These are phyloP conservation scores for Scalopus aquaticus DNA, from an alignment of 2,113 vertebrate species.

Conservation along the genomic window DNA sequence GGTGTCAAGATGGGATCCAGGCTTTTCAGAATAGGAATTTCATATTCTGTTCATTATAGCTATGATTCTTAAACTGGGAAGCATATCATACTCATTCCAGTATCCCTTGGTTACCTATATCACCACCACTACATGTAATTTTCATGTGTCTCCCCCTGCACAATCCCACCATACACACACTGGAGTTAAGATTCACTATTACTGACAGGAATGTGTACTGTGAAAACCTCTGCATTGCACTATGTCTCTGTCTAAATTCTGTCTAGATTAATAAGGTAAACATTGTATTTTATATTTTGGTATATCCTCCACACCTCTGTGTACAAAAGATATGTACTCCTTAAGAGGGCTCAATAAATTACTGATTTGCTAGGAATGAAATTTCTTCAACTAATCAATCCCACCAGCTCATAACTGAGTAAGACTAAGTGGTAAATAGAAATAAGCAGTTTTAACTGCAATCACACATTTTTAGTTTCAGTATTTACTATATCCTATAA, in stretches of 20 bases:
- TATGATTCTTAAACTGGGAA: neutral
- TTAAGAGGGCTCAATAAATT: neutral
- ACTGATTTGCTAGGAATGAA: neutral
- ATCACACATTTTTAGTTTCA: constrained; percentile 8
- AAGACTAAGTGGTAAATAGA: neutral
- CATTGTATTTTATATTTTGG: neutral
- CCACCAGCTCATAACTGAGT: constrained; percentile 27
- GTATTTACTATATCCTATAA: neutral
- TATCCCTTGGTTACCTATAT: neutral
- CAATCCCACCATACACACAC: neutral
- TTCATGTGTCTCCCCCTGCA: neutral
- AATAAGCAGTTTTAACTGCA: constrained; percentile 1
- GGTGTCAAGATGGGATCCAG: neutral
- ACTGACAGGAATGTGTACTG: neutral
- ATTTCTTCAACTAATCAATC: neutral
- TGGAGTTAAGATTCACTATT: neutral
- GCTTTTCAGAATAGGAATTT: neutral
- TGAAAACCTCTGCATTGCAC: neutral
- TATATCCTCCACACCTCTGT: neutral
- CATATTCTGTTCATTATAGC: neutral
- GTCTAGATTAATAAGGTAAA: neutral
- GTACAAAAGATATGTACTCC: neutral
- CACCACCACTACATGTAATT: neutral
- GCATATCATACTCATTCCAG: neutral
- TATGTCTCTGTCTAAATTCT: neutral